Conservation (phyloP, 2,888 invertebrate species). For the Autographa gamma region DNA sequence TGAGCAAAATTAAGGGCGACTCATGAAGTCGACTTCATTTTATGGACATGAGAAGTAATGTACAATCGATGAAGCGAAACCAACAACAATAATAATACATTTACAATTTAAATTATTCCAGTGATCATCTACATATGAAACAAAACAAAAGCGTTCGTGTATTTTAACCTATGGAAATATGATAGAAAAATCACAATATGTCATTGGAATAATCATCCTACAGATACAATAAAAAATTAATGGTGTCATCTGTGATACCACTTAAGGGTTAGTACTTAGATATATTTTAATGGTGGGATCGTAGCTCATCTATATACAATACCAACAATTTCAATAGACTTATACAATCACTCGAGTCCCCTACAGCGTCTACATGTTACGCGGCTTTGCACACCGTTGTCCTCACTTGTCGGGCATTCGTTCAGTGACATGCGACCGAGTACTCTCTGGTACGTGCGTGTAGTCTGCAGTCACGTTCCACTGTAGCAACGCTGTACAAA, state of each 20-base stretch:
- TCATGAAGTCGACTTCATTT: slow-evolving; percentile 57
- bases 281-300: slow-evolving; percentile 88
- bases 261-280: slow-evolving; percentile 86
- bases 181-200: slow-evolving; percentile 86
- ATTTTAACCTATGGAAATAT: slow-evolving; percentile 81
- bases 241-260: slow-evolving; percentile 82
- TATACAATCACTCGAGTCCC: slow-evolving; percentile 87
- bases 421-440: slow-evolving; percentile 14
- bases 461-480: neutral
- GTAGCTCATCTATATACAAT: slow-evolving; percentile 88
- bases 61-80: slow-evolving; percentile 76
- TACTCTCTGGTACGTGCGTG: slow-evolving; percentile 1
- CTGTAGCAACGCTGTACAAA: slow-evolving; percentile 57
- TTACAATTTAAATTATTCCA: slow-evolving; percentile 73
- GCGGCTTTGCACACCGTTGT: slow-evolving; percentile 63
- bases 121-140: slow-evolving; percentile 70
- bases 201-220: slow-evolving; percentile 84
- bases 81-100: slow-evolving; percentile 74
- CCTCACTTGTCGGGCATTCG: slow-evolving; percentile 2
- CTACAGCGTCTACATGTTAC: slow-evolving; percentile 75
- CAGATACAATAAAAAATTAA: slow-evolving; percentile 76
- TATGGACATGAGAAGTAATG: slow-evolving; percentile 64
- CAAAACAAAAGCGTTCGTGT: slow-evolving; percentile 76
- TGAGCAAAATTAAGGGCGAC: slow-evolving; percentile 77
- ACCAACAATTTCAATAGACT: slow-evolving; percentile 86